Evolutionary conservation across 2,113 vertebrate species (phyloP).

Genomic region (Piaya cayana): DNA sequence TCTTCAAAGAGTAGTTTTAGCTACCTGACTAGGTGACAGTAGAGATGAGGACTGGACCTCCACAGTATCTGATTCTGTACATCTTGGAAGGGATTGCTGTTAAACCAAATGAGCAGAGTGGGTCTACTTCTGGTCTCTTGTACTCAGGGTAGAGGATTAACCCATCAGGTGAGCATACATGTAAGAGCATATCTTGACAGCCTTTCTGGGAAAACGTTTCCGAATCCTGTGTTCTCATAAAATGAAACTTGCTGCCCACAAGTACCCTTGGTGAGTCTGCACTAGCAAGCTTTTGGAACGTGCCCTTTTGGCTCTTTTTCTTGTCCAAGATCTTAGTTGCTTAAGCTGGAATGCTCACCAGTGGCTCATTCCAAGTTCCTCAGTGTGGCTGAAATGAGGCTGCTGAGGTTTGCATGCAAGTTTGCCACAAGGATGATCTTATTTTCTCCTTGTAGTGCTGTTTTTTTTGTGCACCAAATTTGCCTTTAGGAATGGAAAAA

Average conservation of each 20-base stretch:
- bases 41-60: not conserved
- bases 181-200: not conserved
- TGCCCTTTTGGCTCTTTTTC: not conserved
- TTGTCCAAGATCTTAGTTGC: not conserved
- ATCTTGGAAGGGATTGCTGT: not conserved
- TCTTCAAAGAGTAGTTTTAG: not conserved
- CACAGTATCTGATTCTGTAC: not conserved
- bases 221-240: not conserved
- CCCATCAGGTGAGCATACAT: not conserved
- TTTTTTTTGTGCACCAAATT: not conserved
- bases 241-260: not conserved
- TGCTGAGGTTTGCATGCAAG: not conserved
- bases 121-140: not conserved
- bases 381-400: not conserved
- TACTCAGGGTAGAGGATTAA: not conserved
- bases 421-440: not conserved
- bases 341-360: not conserved
- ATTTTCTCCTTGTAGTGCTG: not conserved
- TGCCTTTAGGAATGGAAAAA: not conserved
- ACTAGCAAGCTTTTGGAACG: rapidly evolving
- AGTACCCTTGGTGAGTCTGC: not conserved
- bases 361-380: rapidly evolving
- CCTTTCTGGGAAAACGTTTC: not conserved
- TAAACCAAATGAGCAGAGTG: not conserved
- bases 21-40: not conserved